Base-by-base conservation (phyloP, 2,888 invertebrate genomes). In the Smittia sp. region DNA sequence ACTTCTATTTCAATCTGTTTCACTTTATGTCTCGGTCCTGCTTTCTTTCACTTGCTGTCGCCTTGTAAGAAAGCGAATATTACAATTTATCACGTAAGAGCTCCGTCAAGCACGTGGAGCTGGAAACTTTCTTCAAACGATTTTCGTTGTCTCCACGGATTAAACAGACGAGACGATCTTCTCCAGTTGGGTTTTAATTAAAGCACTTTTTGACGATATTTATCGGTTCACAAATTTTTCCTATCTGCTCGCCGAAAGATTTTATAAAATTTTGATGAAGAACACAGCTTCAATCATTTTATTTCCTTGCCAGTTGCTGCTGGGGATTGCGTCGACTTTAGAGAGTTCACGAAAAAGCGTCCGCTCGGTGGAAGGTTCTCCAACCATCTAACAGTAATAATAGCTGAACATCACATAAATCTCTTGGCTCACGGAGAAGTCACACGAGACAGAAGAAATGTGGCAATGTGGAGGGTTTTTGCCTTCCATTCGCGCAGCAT, bases 61-160 rank as follows among this genome's bases (percentile, higher is more conserved):
- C 20, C 38, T 41, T 24, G n/a, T 7, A 54, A 7, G 41, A 69
- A 69, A 69, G 22, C 25, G 32, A 25, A 18, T 27, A 69, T 69
- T 54, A 67, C 54, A 69, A 69, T 69, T 69, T 69, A 52, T 69
- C 69, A 69, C 69, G 69, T 69, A 69, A 54, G 46, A 69, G 25
- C 27, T 69, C 27, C 41, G 52, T 22, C 52, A 69, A 69, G 69
- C 69, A 69, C 54, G 69, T 69, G 69, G 69, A 63, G n/a, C 13
- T 18, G 2, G 20, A 9, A 11, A 68, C 22, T 68, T 24, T 54
- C 9, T 32, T 58, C 58, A 32, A 22, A 20, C 58, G 58, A 18
- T 58, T 58, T 9, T 58, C 18, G 4, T 46, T 46, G 9, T 58
- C 22, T 9, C 4, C 18, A 20, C 7, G 22, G 20, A 58, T 18